Conservation (phyloP, 2,888 invertebrate genomes). For the Cephus spinipes region DNA sequence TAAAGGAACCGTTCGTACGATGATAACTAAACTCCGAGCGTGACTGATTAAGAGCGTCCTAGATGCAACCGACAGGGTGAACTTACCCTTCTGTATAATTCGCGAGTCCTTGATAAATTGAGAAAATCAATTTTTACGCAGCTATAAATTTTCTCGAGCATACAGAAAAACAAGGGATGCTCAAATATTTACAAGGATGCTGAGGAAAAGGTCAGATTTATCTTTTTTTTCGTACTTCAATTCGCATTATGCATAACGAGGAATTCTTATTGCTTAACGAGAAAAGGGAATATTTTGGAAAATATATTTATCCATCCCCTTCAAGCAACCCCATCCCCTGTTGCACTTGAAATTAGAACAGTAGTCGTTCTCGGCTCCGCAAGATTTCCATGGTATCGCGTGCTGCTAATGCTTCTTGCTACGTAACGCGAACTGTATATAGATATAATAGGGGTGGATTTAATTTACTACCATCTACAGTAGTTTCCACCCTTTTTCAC, state of each 20-base stretch:
- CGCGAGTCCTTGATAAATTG: too few species aligned
- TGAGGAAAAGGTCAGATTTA: neutral
- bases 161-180: too few species aligned
- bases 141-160: too few species aligned
- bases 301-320: neutral
- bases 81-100: neutral
- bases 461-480: neutral
- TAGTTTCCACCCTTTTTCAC: neutral
- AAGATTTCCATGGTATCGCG: neutral
- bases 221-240: neutral
- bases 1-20: neutral
- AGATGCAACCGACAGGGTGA: neutral
- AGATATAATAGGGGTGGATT: neutral
- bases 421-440: neutral
- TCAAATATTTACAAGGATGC: too few species aligned
- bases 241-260: neutral
- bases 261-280: neutral
- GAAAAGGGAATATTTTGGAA: neutral
- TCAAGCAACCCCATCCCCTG: neutral
- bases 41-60: neutral
- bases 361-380: neutral
- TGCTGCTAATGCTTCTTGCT: neutral
- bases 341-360: neutral
- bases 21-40: neutral
- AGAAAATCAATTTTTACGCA: too few species aligned